Conservation (phyloP, 2,113 vertebrate genomes). For the Blennius ocellaris region DNA sequence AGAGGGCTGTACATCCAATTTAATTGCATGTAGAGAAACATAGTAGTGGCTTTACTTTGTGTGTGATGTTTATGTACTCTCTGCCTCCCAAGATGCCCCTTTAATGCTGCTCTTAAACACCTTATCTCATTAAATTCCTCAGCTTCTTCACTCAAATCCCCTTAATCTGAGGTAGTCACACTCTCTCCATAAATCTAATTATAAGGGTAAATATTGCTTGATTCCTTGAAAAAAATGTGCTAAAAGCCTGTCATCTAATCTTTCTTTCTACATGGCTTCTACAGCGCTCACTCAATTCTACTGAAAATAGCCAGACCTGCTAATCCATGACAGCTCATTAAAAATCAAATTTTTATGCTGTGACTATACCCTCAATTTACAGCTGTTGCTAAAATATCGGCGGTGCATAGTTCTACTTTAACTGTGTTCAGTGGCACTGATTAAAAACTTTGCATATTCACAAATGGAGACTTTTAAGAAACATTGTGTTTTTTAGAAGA, state of each 20-base stretch:
- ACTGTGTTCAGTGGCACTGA: slow-evolving; percentile 4
- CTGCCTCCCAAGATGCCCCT: slow-evolving; percentile 26
- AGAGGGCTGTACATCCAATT: slow-evolving; percentile 19
- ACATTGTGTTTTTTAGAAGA: too few relatives aligned
- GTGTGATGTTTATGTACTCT: slow-evolving; percentile 43
- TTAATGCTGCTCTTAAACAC: slow-evolving; percentile 34
- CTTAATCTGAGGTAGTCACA: slow-evolving; percentile 33
- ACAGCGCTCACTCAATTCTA: slow-evolving; percentile 6
- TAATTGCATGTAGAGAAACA: not conserved
- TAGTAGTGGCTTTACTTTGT: slow-evolving; percentile 44
- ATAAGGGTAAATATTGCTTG: slow-evolving; percentile 39
- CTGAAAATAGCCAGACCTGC: slow-evolving; percentile 4
- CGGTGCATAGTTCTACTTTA: slow-evolving; percentile 11
- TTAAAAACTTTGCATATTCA: slow-evolving; percentile 3
- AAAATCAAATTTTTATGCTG: slow-evolving; percentile 8
- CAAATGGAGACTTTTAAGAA: not conserved
- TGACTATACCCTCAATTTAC: slow-evolving; percentile 5
- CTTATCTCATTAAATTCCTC: slow-evolving; percentile 41
- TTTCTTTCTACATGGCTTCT: not conserved
- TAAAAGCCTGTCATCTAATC: slow-evolving; percentile 14
- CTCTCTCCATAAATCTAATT: slow-evolving; percentile 34
- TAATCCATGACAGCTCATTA: slow-evolving; percentile 26
- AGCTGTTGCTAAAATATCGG: slow-evolving; percentile 2
- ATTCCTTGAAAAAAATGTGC: slow-evolving; percentile 35
- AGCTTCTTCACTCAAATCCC: slow-evolving; percentile 24